Conservation (phyloP, 2,888 invertebrate species). For the Fragum whitleyi region DNA sequence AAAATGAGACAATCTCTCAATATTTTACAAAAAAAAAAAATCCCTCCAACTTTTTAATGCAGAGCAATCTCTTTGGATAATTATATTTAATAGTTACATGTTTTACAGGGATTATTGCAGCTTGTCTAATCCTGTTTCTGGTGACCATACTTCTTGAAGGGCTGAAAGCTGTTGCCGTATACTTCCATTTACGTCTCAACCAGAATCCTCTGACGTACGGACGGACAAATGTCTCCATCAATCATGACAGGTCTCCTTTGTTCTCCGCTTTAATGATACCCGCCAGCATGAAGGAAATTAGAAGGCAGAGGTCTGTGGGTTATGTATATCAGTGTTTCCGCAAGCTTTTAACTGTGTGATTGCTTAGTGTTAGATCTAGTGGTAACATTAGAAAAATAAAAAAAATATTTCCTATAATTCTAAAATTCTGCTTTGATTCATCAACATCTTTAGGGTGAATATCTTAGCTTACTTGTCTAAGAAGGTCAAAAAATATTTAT, state of each 20-base stretch:
- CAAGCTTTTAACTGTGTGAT: not conserved
- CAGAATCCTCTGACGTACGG: slow-evolving; percentile 75
- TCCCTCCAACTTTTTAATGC: no score
- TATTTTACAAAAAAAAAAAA: no score
- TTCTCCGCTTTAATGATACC: slow-evolving; percentile 73
- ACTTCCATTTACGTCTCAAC: slow-evolving; percentile 63
- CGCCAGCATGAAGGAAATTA: slow-evolving; percentile 67
- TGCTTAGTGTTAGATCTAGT: no score
- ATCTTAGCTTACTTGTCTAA: no score
- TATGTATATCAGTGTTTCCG: slow-evolving; percentile 6
- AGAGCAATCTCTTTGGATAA: no score
- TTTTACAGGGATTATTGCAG: slow-evolving; percentile 68
- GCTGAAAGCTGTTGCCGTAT: slow-evolving; percentile 67
- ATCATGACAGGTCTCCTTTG: slow-evolving; percentile 65
- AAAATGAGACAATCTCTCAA: no score
- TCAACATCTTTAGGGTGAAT: no score
- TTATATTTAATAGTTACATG: no score
- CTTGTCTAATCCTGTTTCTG: slow-evolving; percentile 64
- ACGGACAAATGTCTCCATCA: slow-evolving; percentile 55
- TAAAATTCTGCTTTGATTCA: no score
- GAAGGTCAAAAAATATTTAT: no score
- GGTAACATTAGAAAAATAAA: no score
- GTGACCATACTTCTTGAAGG: slow-evolving; percentile 72
- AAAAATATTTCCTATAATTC: no score
- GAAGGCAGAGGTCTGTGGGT: slow-evolving; percentile 66